Evolutionary conservation across 2,113 vertebrate genomes (phyloP), one percentile per base, ranked within the genome.

Genomic region (Otolemur garnettii): DNA sequence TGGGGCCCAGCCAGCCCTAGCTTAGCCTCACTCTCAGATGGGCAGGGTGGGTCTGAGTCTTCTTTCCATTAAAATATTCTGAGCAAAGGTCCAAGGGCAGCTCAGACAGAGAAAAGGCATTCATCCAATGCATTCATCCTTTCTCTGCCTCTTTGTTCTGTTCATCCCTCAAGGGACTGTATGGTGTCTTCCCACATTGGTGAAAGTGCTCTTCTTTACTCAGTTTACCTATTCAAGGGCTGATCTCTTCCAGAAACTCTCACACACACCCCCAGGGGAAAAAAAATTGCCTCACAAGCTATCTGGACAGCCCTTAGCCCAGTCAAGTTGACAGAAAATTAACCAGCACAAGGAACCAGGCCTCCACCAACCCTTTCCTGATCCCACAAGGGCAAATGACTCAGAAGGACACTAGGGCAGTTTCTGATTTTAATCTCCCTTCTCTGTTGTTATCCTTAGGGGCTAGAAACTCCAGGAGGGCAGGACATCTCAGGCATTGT

Each of bases 101-200:
- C 62, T 69, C 59, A 22, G 18, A 80, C 74, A 77, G 15, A 57
- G 24, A 80, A 80, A 68, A 15, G 2, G 1, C 12, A 42, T 10
- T 28, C 11, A 50, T 26, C n/a, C 17, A n/a, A 15, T 4, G 1
- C 12, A 42, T 10, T 28, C 11, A 50, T 26, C n/a, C 17, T 17
- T 38, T 17, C 21, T 22, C 22, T 5, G 0, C 5, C 17, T 21
- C 50, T 28, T 35, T 0, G 1, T 2, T 68, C 30, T 5, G 18
- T 50, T 22, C 21, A 7, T 24, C 30, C 33, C 57, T 71, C 33
- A 15, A 1, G 4, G 33, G 11, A 35, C 6, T 13, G 53, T 18
- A 53, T 9, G 24, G 5, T 0, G 14, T 7, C 74, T 19, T 11
- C 22, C 38, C 28, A 22, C 17, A 22, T 19, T 7, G 12, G 62